Conservation (phyloP, 2,113 vertebrate species). For the Lophius piscatorius region DNA sequence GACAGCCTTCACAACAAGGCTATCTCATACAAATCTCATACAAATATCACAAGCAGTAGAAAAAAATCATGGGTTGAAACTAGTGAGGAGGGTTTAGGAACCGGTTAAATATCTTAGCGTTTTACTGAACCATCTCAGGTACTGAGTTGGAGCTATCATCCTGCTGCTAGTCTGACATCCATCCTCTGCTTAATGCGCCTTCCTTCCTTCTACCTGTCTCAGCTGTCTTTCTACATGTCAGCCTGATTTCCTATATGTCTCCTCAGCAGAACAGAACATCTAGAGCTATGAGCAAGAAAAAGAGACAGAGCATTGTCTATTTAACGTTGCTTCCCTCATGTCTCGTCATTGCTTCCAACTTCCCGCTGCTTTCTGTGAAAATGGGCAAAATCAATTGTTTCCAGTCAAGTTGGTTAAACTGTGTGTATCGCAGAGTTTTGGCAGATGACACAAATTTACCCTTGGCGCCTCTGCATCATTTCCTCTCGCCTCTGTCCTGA, state of each 20-base stretch:
- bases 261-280: slow-evolving; percentile 17
- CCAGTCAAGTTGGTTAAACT: slow-evolving; percentile 55
- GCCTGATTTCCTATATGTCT: slow-evolving; percentile 20
- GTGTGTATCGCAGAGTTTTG: slow-evolving; percentile 54
- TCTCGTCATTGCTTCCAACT: slow-evolving; percentile 24
- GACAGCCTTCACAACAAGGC: too few species aligned
- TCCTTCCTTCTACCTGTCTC: slow-evolving; percentile 15
- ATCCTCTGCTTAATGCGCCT: slow-evolving; percentile 17
- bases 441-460: slow-evolving; percentile 56
- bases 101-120: too few species aligned
- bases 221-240: slow-evolving; percentile 30
- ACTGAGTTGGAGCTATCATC: slow-evolving; percentile 11
- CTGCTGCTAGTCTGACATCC: slow-evolving; percentile 36
- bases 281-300: neutral
- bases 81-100: too few species aligned
- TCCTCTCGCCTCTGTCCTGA: slow-evolving; percentile 34
- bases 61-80: too few species aligned
- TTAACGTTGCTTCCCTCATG: slow-evolving; percentile 33
- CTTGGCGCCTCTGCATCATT: slow-evolving; percentile 44
- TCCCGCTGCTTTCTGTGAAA: slow-evolving; percentile 46
- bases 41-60: too few species aligned
- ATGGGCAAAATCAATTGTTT: slow-evolving; percentile 60
- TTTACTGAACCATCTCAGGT: too few species aligned
- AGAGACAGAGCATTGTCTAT: slow-evolving; percentile 29
- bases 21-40: too few species aligned